Conservation (phyloP, 2,797 vertebrate genomes). For the Hoplostethus mediterraneus region DNA sequence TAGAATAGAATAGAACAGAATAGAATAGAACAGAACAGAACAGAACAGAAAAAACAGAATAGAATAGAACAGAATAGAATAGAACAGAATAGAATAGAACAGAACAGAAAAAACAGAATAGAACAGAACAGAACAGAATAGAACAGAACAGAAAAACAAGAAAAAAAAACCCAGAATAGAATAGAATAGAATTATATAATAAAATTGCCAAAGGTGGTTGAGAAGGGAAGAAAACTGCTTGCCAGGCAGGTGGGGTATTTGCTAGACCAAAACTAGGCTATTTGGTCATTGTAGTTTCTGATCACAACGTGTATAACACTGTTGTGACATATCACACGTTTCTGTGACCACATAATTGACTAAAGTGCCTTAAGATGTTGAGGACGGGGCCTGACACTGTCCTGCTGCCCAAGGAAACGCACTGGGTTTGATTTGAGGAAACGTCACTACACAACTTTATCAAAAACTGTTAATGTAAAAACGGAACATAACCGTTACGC, state of each 20-base stretch:
- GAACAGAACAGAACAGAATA: no score
- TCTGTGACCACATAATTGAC: background rate
- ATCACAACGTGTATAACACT: no score
- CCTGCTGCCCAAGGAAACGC: conserved; percentile 1
- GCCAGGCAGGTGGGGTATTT: background rate
- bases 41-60: background rate
- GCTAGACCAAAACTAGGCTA: background rate
- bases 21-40: background rate
- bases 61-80: background rate
- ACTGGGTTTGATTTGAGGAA: conserved; percentile 3
- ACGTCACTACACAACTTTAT: conserved; percentile 14
- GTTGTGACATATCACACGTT: conserved; percentile 1
- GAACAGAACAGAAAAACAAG: no score
- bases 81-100: background rate
- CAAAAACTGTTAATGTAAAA: conserved; percentile 16
- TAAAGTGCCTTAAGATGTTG: background rate
- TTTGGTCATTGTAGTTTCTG: background rate
- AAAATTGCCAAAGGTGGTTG: background rate
- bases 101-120: no score
- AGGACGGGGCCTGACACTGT: conserved; percentile 9
- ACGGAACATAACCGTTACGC: conserved; percentile 23
- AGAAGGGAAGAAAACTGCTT: no score
- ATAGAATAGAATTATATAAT: background rate
- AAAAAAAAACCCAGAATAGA: background rate
- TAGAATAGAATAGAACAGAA: background rate